phyloP scores from a whole-genome alignment of 2,888 invertebrate genomes.

The Prenolepis imparis region DNA sequence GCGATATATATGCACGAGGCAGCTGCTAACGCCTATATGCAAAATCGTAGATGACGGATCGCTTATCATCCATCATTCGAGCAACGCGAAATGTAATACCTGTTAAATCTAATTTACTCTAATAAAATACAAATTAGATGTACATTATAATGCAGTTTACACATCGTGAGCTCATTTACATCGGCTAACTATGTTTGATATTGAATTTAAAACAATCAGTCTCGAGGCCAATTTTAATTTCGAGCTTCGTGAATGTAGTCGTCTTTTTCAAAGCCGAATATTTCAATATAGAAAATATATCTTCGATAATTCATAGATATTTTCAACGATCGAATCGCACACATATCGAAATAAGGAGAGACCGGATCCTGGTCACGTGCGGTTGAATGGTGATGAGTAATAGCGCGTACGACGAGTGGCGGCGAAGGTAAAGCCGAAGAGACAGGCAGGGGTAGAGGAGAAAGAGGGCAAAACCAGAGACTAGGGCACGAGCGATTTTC shows the following conservation, averaged over 20 bases:
- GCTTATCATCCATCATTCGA: slow-evolving; percentile 46
- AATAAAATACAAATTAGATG: slow-evolving; percentile 43
- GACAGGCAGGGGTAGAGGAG: not conserved
- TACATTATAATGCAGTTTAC: slow-evolving; percentile 24
- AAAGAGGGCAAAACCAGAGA: slow-evolving; percentile 5
- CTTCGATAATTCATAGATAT: not conserved
- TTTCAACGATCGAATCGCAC: not conserved
- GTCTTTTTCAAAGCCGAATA: not conserved
- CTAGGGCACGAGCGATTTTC: slow-evolving; percentile 68
- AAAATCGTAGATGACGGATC: slow-evolving; percentile 52
- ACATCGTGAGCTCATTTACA: slow-evolving; percentile 39
- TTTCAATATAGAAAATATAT: not conserved
- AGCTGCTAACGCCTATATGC: slow-evolving; percentile 48
- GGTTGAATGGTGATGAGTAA: slow-evolving; percentile 62
- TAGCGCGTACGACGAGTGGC: slow-evolving; percentile 58
- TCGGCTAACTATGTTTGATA: not conserved
- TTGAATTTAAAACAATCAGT: not conserved
- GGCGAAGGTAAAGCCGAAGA: slow-evolving; percentile 32
- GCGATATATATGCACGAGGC: not conserved
- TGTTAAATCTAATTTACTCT: slow-evolving; percentile 41
- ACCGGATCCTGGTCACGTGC: slow-evolving; percentile 60
- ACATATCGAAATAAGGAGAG: slow-evolving; percentile 18
- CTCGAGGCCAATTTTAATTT: not conserved
- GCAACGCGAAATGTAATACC: slow-evolving; percentile 34
- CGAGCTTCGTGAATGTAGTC: not conserved